Evolutionary conservation across 2,888 invertebrate genomes (phyloP).

Genomic region (Luperina nickerlii): DNA sequence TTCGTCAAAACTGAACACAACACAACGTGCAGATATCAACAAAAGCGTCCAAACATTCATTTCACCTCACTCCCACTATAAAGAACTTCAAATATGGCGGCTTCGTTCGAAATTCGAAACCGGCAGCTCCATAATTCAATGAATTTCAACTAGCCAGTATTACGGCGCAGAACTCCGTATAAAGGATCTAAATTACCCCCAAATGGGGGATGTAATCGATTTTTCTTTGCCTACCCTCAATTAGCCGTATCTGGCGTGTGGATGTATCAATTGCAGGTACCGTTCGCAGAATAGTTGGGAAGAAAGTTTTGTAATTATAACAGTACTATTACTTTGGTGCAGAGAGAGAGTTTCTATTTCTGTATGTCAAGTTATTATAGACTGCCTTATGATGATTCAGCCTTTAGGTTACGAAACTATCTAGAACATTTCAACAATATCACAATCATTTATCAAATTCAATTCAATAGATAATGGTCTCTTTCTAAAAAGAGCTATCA

Average conservation of each 20-base stretch:
- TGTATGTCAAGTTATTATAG: background rate
- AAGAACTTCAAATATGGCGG: slow-evolving; percentile 47
- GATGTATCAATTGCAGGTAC: slow-evolving; percentile 63
- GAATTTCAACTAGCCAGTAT: slow-evolving; percentile 46
- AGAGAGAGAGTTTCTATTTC: slow-evolving; percentile 10
- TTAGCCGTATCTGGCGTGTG: slow-evolving; percentile 60
- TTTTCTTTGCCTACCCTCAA: slow-evolving; percentile 63
- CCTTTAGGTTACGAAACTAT: background rate
- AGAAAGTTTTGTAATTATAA: slow-evolving; percentile 31
- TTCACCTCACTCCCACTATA: background rate
- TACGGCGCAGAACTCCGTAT: slow-evolving; percentile 31
- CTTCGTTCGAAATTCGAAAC: slow-evolving; percentile 34
- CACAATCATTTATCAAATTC: background rate
- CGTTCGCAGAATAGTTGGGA: slow-evolving; percentile 36
- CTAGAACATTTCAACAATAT: background rate
- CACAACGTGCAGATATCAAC: background rate
- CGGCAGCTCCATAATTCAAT: slow-evolving; percentile 56
- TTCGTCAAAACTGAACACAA: slow-evolving; percentile 9
- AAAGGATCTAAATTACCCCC: slow-evolving; percentile 60
- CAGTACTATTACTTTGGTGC: slow-evolving; percentile 5
- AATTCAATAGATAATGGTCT: background rate
- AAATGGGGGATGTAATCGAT: slow-evolving; percentile 61
- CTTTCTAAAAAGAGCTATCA: too few species aligned
- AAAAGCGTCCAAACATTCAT: slow-evolving; percentile 18
- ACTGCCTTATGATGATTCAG: background rate